phyloP scores from a whole-genome alignment of 2,888 invertebrate genomes.

The Augiades crinisus region DNA sequence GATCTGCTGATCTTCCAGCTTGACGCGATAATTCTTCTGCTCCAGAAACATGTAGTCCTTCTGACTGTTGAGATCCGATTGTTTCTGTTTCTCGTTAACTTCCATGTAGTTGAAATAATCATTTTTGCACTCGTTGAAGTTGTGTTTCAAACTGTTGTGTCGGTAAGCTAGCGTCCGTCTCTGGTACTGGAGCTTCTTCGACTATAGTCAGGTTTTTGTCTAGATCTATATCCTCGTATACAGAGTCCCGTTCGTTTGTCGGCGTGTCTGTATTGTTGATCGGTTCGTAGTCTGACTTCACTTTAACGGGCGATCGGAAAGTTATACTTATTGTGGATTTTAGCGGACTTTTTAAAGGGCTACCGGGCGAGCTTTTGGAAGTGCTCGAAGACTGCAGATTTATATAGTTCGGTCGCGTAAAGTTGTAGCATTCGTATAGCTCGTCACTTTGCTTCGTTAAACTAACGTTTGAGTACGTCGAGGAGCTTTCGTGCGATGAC shows the following conservation, averaged over 20 bases:
- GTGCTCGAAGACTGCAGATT: conserved; percentile 70
- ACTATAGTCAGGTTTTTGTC: conserved; percentile 75
- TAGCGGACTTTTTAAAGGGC: conserved; percentile 79
- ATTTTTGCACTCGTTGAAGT: conserved; percentile 55
- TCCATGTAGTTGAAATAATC: conserved; percentile 54
- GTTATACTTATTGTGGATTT: conserved; percentile 88
- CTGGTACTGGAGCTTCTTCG: conserved; percentile 78
- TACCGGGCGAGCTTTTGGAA: conserved; percentile 66
- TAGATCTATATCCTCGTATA: conserved; percentile 82
- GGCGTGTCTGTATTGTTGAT: conserved; percentile 60
- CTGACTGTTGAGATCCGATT: conserved; percentile 37
- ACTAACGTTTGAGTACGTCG: conserved; percentile 65
- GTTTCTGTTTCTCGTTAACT: conserved; percentile 41
- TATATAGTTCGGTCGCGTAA: conserved; percentile 69
- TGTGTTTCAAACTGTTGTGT: conserved; percentile 62
- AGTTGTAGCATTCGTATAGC: conserved; percentile 65
- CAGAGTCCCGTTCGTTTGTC: conserved; percentile 72
- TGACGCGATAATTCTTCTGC: conserved; percentile 48
- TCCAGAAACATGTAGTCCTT: conserved; percentile 42
- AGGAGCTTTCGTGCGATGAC: conserved; percentile 73
- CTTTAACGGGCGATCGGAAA: conserved; percentile 83
- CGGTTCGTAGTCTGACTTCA: conserved; percentile 71
- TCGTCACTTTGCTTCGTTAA: conserved; percentile 55
- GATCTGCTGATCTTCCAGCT: conserved; percentile 48
- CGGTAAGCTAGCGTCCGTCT: conserved; percentile 78